phyloP scores from a whole-genome alignment of 2,888 invertebrate genomes.

The Plagodis dolabraria region DNA sequence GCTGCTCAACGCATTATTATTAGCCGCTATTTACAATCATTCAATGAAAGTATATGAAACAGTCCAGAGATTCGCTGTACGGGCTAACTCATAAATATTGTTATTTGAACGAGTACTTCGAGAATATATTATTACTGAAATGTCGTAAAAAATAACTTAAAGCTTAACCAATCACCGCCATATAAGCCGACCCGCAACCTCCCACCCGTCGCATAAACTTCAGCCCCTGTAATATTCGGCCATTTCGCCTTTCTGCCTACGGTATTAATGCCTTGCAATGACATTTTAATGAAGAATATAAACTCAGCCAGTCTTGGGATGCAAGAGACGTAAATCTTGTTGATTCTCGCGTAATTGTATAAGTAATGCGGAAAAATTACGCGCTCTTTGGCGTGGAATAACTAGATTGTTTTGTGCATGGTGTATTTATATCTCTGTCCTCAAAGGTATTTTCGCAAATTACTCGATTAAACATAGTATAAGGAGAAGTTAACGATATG shows the following conservation, averaged over 20 bases:
- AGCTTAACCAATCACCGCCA: constrained; percentile 18
- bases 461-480: no score
- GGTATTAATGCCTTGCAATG: constrained; percentile 51
- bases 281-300: constrained; percentile 55
- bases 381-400: constrained; percentile 14
- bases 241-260: constrained; percentile 49
- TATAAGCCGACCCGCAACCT: constrained; percentile 41
- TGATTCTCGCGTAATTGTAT: constrained; percentile 31
- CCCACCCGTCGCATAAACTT: constrained; percentile 52
- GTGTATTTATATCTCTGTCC: no score
- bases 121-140: no score
- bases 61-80: no score
- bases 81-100: no score
- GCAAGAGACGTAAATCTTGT: constrained; percentile 38
- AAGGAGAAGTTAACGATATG: no score
- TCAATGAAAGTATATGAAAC: no score
- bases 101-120: not conserved
- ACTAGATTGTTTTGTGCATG: constrained; percentile 19
- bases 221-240: constrained; percentile 49
- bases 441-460: no score
- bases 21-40: no score
- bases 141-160: not conserved
- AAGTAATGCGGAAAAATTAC: constrained; percentile 24
- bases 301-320: constrained; percentile 38
- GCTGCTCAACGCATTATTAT: no score